Evolutionary conservation across 2,888 invertebrate species (phyloP).

Genomic region (Leptothorax acervorum): DNA sequence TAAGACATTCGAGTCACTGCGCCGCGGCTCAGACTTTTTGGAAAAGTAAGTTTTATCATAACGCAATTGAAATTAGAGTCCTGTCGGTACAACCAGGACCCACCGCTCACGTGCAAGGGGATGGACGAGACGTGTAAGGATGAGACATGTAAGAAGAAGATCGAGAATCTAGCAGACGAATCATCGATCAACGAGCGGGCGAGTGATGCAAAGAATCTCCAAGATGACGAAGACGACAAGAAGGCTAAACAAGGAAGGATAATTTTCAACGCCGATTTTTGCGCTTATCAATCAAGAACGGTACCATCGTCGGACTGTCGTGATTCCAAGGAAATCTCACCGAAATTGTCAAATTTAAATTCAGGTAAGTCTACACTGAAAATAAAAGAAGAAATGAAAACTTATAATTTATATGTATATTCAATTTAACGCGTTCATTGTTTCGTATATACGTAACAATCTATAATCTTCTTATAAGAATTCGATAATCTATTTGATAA

Average conservation of each 20-base stretch:
- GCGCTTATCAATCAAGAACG: background rate
- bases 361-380: background rate
- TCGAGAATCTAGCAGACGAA: constrained; percentile 12
- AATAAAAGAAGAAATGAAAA: too few relatives aligned
- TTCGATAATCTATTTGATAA: too few relatives aligned
- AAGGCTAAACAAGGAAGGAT: constrained; percentile 31
- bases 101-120: constrained; percentile 57
- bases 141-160: constrained; percentile 13
- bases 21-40: constrained; percentile 49
- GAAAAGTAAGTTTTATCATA: constrained; percentile 72
- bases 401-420: too few relatives aligned
- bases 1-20: constrained; percentile 26
- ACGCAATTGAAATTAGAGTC: constrained; percentile 74
- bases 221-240: constrained; percentile 20
- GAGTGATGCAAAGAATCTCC: constrained; percentile 27
- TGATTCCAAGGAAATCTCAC: constrained; percentile 1
- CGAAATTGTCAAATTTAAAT: constrained; percentile 27
- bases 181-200: background rate
- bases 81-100: constrained; percentile 76
- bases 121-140: constrained; percentile 26
- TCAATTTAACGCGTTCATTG: too few relatives aligned
- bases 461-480: too few relatives aligned
- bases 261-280: background rate
- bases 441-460: too few relatives aligned
- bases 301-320: background rate